Conservation (phyloP, 2,888 invertebrate species). For the Aspidapion aeneum region DNA sequence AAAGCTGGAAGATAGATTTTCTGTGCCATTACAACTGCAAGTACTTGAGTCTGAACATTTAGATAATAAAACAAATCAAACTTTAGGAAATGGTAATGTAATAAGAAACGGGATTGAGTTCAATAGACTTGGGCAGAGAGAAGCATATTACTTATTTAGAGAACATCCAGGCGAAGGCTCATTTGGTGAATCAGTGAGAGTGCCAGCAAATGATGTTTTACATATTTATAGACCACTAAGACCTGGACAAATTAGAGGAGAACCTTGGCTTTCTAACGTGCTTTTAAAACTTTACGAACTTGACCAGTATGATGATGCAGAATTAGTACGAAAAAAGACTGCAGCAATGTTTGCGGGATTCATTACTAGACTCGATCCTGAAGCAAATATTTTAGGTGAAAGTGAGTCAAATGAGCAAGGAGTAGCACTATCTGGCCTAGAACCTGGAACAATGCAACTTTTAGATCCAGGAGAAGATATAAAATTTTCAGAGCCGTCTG, state of each 20-base stretch:
- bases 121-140: slow-evolving; percentile 13
- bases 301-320: slow-evolving; percentile 14
- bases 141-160: slow-evolving; percentile 13
- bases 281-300: slow-evolving; percentile 12
- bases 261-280: slow-evolving; percentile 8
- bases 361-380: slow-evolving; percentile 14
- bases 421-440: slow-evolving; percentile 15
- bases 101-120: slow-evolving; percentile 13
- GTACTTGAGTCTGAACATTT: no score
- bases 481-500: slow-evolving; percentile 11
- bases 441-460: slow-evolving; percentile 15
- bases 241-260: slow-evolving; percentile 14
- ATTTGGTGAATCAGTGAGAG: slow-evolving; percentile 14
- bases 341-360: slow-evolving; percentile 14
- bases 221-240: slow-evolving; percentile 15
- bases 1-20: no score
- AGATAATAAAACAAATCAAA: no score
- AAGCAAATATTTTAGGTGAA: slow-evolving; percentile 15
- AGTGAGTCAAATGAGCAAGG: slow-evolving; percentile 13
- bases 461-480: slow-evolving; percentile 12
- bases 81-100: no score
- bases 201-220: slow-evolving; percentile 14
- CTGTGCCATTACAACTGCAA: no score
- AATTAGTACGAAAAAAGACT: slow-evolving; percentile 13
- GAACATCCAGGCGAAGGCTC: slow-evolving; percentile 11